Evolutionary conservation across 2,797 vertebrate genomes (phyloP).

Genomic region (Spinus pinus): DNA sequence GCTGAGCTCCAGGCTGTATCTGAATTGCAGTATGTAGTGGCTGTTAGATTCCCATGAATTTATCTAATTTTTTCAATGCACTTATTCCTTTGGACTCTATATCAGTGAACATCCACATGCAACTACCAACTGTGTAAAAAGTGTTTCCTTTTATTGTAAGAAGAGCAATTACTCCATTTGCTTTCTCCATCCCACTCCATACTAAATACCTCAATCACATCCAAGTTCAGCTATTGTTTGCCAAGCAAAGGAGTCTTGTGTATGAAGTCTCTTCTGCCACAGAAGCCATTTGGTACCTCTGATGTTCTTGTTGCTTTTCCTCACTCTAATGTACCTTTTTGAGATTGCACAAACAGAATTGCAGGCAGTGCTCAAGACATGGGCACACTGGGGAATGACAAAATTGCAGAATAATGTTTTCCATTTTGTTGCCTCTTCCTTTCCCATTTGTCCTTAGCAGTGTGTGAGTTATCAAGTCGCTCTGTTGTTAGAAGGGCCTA

Average conservation of each 20-base stretch:
- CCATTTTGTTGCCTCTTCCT: conserved; percentile 29
- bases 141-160: not conserved
- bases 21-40: not conserved
- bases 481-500: conserved; percentile 6
- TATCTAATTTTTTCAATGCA: not conserved
- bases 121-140: not conserved
- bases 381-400: not conserved
- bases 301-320: not conserved
- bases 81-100: not conserved
- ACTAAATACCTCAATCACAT: not conserved
- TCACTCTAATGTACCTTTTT: not conserved
- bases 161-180: not conserved
- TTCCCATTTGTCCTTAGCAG: conserved; percentile 21
- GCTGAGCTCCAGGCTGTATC: not conserved
- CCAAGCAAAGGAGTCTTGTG: not conserved
- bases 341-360: not conserved
- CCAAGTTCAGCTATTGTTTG: not conserved
- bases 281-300: not conserved
- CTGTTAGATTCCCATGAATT: not conserved
- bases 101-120: not conserved
- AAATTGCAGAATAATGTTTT: conserved; percentile 45
- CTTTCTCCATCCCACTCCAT: not conserved
- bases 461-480: not conserved
- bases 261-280: not conserved
- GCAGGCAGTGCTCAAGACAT: not conserved